Evolutionary conservation across 2,113 vertebrate species (phyloP).

Genomic region (Dicrurus megarhynchus): DNA sequence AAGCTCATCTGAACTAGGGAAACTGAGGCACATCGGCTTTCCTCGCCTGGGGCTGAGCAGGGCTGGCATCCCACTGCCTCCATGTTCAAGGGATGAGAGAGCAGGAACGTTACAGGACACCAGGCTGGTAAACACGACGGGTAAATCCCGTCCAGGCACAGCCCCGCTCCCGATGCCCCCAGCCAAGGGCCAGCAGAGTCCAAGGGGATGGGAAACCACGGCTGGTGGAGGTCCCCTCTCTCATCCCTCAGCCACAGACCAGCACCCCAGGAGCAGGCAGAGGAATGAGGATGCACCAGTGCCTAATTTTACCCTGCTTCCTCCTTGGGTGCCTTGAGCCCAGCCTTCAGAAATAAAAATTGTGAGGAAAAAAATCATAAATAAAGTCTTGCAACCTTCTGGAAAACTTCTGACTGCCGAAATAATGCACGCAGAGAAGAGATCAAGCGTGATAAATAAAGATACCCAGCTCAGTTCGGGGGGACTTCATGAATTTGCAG

Average conservation of each 20-base stretch:
- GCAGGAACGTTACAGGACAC: not conserved
- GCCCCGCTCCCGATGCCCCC: not conserved
- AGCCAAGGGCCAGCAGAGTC: not conserved
- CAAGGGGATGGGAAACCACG: too few species aligned
- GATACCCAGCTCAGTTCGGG: rapidly evolving
- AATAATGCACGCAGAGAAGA: rapidly evolving
- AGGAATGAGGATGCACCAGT: rapidly evolving
- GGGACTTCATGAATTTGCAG: rapidly evolving
- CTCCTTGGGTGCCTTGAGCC: not conserved
- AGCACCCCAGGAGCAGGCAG: not conserved
- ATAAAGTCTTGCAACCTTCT: not conserved
- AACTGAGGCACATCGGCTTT: not conserved
- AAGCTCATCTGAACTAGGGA: not conserved
- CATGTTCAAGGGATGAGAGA: not conserved
- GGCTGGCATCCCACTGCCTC: not conserved
- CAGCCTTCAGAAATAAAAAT: not conserved
- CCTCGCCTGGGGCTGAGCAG: not conserved
- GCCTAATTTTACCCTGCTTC: not conserved
- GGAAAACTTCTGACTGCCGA: not conserved
- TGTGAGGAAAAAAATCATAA: too few species aligned
- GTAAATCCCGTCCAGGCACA: not conserved
- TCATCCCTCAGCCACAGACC: not conserved
- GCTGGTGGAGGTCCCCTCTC: not conserved
- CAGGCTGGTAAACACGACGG: rapidly evolving
- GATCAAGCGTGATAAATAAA: not conserved